Base-by-base conservation (phyloP, 1,140 invertebrate genomes). In the Coenobita brevimanus region DNA sequence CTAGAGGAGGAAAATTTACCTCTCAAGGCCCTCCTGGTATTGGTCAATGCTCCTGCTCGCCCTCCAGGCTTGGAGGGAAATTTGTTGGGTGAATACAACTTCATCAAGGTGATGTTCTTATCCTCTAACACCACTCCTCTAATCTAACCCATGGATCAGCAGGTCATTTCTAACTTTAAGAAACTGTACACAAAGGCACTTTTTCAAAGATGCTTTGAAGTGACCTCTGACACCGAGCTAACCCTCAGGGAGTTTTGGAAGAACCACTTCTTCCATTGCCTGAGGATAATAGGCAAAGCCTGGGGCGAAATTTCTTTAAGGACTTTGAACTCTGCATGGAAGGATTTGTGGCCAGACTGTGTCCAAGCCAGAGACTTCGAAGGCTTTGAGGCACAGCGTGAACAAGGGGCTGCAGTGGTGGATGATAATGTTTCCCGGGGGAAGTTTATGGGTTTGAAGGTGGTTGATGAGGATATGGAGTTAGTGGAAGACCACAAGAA, bases 31-130 rank as follows among this genome's bases (percentile, higher is more conserved):
- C n/a, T n/a, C n/a, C n/a, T n/a, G n/a, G n/a, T n/a, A n/a, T n/a
- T n/a, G n/a, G n/a, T n/a, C n/a, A n/a, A n/a, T n/a, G n/a, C n/a
- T n/a, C n/a, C n/a, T n/a, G n/a, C n/a, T n/a, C n/a, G n/a, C n/a
- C n/a, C n/a, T n/a, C n/a, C n/a, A n/a, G n/a, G n/a, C n/a, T 82
- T 91, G 43, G 91, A 91, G 64, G 90, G 91, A 81, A 62, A 79
- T 2, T 54, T 90, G 15, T 6, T 88, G 17, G 27, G 82, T 30
- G 82, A 91, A 62, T 89, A 69, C 60, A 75, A 75, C 15, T 91
- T 91, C 69, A 89, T 91, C 50, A 88, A 89, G 75, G 71, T 90
- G 43, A 60, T 73, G 57, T 91, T 85, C 64, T 64, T 90, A n/a
- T 76, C 82, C 75, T 38, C 88, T 41, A 91, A 82, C 46, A 89